These are phyloP conservation scores for Prionace glauca DNA, from an alignment of 2,797 vertebrate species.

Conservation along the genomic window DNA sequence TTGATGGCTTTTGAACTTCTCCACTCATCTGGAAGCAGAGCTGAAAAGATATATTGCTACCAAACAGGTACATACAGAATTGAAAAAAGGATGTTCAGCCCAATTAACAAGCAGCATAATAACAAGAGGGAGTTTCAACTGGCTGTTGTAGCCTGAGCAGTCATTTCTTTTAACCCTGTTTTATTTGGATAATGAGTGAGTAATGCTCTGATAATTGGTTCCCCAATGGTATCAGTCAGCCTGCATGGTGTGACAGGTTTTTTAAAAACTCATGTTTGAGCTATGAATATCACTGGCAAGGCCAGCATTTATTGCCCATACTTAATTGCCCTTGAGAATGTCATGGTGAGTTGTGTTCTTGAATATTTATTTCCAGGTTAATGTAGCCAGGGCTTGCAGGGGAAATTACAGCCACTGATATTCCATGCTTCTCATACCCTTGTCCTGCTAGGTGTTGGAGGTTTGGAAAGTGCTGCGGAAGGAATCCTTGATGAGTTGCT, in stretches of 20 bases:
- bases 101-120: too few species aligned
- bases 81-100: too few species aligned
- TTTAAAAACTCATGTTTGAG: neutral
- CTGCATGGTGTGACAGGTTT: too few species aligned
- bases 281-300: neutral
- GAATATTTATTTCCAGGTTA: neutral
- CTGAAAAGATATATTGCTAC: too few species aligned
- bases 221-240: neutral
- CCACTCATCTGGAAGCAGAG: too few species aligned
- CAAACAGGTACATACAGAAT: too few species aligned
- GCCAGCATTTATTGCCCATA: neutral
- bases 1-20: too few species aligned
- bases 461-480: neutral
- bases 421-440: neutral
- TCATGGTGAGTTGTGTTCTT: neutral
- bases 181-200: too few species aligned
- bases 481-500: neutral
- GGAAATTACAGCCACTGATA: neutral
- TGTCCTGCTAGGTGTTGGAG: neutral
- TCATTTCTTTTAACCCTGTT: too few species aligned
- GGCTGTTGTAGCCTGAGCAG: too few species aligned
- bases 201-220: neutral
- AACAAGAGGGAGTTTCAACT: too few species aligned
- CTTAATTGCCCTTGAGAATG: neutral
- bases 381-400: neutral